phyloP scores from a whole-genome alignment of 2,797 vertebrate genomes.

The Emys orbicularis region DNA sequence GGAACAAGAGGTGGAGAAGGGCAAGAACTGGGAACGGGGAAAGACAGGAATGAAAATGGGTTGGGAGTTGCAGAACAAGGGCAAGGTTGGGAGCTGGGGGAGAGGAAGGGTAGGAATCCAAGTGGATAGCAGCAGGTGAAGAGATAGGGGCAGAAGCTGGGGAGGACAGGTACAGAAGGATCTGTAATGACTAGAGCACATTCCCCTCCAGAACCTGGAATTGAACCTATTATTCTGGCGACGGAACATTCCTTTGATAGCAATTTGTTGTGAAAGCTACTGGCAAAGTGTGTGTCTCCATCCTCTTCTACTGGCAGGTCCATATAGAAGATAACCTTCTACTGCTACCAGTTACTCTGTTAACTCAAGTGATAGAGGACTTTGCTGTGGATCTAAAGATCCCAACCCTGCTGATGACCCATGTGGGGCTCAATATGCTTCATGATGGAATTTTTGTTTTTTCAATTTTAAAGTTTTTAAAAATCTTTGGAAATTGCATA shows the following conservation, averaged over 20 bases:
- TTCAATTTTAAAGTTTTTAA: background rate
- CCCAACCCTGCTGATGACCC: background rate
- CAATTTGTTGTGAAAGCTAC: accelerated
- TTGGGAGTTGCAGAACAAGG: background rate
- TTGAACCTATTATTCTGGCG: background rate
- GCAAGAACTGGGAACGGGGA: background rate
- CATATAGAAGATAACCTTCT: background rate
- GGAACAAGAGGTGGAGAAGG: background rate
- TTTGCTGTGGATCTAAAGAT: background rate
- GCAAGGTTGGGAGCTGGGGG: background rate
- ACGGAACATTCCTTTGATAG: background rate
- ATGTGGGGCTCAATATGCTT: background rate
- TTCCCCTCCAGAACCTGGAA: background rate
- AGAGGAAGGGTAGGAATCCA: background rate
- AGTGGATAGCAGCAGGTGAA: background rate
- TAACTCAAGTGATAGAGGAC: background rate
- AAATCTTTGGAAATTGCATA: background rate
- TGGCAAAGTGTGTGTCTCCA: background rate
- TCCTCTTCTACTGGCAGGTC: background rate
- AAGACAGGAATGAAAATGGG: background rate
- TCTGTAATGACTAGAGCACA: background rate
- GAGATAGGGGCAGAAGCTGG: background rate
- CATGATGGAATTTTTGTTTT: background rate
- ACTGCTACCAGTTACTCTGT: background rate
- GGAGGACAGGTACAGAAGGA: background rate